Evolutionary conservation across 1,140 invertebrate species (phyloP), one percentile per base, ranked within the genome.

Genomic region (Cydia strobilella): DNA sequence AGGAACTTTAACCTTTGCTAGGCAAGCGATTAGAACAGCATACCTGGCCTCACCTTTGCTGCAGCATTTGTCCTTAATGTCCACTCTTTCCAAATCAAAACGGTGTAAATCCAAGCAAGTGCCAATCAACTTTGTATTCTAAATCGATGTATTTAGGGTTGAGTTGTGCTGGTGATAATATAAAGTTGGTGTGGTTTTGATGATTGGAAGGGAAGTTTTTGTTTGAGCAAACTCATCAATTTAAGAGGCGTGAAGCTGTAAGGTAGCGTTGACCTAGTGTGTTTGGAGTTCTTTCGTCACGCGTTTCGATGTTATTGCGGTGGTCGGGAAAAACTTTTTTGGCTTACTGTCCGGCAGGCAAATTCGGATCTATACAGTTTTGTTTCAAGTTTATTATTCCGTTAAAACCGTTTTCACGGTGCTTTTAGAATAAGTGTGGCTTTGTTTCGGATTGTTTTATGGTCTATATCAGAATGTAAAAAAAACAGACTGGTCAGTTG

Each of bases 61-160:
- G 81, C 77, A 82, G 79, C 85, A 87, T 74, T 79, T 85, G 84
- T 78, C 78, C 77, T 82, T 84, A 85, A 86, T 85, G 78, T 80
- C 76, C 59, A 66, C 35, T 51, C 23, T 27, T 66, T 65, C 13
- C 42, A n/a, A 23, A n/a, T 7, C n/a, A 54, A 39, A 76, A 74
- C 12, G 45, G 62, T 69, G 0, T 72, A 76, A 76, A 10, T 20
- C 63, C 4, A 20, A 25, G n/a, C 0, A 2, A 0, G 1, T 3
- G 5, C 0, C 18, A 54, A 12, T 2, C 48, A 0, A 76, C 13
- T 71, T 54, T 73, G 3, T 59, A 74, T 76, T 18, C 72, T 76
- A 76, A 0, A 5, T 2, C 0, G 1, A 18, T 3, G 0, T 1
- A 0, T 4, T 25, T 62, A 74, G 72, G 54, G 69, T 74, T 35